These are phyloP conservation scores for Ormyrus pomaceus DNA, from an alignment of 2,888 invertebrate species.

Conservation along the genomic window DNA sequence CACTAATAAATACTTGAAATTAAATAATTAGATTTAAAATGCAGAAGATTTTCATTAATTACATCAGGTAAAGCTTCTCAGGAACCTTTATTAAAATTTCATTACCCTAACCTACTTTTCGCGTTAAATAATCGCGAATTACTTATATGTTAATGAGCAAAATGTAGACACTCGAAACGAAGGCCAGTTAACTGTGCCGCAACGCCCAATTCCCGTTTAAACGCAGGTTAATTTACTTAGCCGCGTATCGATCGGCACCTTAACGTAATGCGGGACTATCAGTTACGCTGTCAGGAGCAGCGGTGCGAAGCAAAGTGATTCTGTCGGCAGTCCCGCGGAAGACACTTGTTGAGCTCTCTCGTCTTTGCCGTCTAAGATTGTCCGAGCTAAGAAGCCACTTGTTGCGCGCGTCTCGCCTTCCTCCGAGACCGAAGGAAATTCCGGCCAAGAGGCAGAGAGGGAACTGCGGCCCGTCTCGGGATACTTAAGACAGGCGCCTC, in stretches of 20 bases:
- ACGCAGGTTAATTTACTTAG: background rate
- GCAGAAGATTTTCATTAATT: too few relatives aligned
- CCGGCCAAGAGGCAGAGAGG: background rate
- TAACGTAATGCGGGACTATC: background rate
- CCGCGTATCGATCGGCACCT: background rate
- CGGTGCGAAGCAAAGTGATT: background rate
- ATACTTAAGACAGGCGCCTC: conserved; percentile 60
- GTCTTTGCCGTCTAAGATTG: conserved; percentile 68
- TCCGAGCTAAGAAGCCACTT: conserved; percentile 74
- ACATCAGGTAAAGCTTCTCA: too few relatives aligned
- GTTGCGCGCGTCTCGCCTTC: conserved; percentile 68
- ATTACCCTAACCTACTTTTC: too few relatives aligned
- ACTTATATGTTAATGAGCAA: too few relatives aligned
- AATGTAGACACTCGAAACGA: too few relatives aligned
- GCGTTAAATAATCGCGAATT: too few relatives aligned
- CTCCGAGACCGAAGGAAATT: conserved; percentile 49
- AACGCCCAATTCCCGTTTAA: too few relatives aligned
- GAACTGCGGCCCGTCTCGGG: conserved; percentile 62
- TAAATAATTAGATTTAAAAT: too few relatives aligned
- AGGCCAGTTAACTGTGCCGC: too few relatives aligned
- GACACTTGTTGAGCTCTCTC: conserved; percentile 72
- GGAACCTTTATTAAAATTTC: too few relatives aligned
- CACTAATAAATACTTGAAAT: too few relatives aligned
- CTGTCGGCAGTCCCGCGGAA: conserved; percentile 39
- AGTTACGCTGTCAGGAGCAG: conserved; percentile 6